phyloP scores from a whole-genome alignment of 2,888 invertebrate genomes.

The Scaptodrosophila latifasciaeformis region DNA sequence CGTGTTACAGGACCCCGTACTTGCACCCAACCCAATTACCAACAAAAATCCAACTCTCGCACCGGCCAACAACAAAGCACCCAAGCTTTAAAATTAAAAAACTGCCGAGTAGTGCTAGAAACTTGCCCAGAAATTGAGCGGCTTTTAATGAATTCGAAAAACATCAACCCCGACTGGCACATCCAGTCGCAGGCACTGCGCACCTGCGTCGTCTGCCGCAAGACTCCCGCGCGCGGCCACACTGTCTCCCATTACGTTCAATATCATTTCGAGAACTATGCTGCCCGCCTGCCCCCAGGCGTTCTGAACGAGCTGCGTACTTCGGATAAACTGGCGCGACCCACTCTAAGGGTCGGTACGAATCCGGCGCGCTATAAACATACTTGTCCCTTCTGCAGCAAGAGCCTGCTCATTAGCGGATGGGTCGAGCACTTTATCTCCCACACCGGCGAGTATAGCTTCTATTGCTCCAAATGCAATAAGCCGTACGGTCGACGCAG shows the following conservation, averaged over 20 bases:
- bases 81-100: too few relatives aligned
- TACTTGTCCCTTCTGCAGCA: slow-evolving; percentile 68
- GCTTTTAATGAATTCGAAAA: too few relatives aligned
- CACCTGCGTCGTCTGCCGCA: slow-evolving; percentile 61
- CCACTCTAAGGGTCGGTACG: slow-evolving; percentile 20
- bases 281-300: slow-evolving; percentile 61
- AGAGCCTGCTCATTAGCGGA: slow-evolving; percentile 24
- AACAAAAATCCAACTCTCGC: too few relatives aligned
- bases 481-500: slow-evolving; percentile 15
- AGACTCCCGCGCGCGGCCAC: too few relatives aligned
- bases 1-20: slow-evolving; percentile 79
- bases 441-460: slow-evolving; percentile 87
- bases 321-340: slow-evolving; percentile 27
- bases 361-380: slow-evolving; percentile 31
- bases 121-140: too few relatives aligned
- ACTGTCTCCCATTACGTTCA: slow-evolving; percentile 61
- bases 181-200: slow-evolving; percentile 47
- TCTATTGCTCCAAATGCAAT: slow-evolving; percentile 79
- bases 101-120: too few relatives aligned
- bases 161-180: slow-evolving; percentile 65
- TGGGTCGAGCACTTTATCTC: slow-evolving; percentile 82
- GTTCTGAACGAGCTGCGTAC: slow-evolving; percentile 48
- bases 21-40: slow-evolving; percentile 78
- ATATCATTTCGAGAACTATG: slow-evolving; percentile 61
- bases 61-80: too few relatives aligned